Percentiles rank a stretch among this genome's conserved stretches.
Conservation (phyloP, 2,797 vertebrate genomes). For the Thaleichthys pacificus region DNA sequence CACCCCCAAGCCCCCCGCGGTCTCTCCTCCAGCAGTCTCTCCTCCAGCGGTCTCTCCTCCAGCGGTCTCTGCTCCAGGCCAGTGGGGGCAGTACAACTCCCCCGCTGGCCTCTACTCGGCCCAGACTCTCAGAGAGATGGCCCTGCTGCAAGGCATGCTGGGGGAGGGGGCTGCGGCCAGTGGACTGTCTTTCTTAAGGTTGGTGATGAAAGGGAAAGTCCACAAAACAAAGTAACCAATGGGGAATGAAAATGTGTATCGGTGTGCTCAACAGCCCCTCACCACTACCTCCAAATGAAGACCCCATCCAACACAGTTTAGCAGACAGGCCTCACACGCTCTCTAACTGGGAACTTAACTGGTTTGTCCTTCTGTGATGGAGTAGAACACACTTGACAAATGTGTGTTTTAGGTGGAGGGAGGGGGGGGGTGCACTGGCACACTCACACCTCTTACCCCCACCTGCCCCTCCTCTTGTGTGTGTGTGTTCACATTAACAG, state of each 20-base stretch:
- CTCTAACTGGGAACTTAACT: not conserved
- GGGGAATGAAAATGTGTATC: not conserved
- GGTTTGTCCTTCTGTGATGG: not conserved
- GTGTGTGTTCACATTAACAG: constrained; percentile 37
- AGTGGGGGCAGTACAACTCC: constrained; percentile 82
- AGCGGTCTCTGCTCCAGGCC: constrained; percentile 41
- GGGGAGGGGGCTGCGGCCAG: constrained; percentile 52
- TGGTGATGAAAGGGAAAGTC: constrained; percentile 36
- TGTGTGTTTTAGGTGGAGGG: not conserved
- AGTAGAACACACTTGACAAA: not conserved
- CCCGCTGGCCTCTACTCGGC: constrained; percentile 84
- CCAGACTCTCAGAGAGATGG: constrained; percentile 83
- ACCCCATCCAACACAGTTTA: not conserved
- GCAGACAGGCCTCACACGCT: not conserved
- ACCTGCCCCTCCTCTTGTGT: not conserved
- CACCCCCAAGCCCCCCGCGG: not conserved
- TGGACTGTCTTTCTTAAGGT: constrained; percentile 45
- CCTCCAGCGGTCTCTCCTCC: constrained; percentile 28
- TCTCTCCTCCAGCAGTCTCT: constrained; percentile 6
- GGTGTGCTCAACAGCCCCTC: not conserved
- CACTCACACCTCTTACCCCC: no score
- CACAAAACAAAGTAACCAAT: not conserved
- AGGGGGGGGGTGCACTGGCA: not conserved
- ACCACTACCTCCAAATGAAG: not conserved
- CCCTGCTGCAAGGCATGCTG: constrained; percentile 79